A percentile compares a stretch with the other conserved stretches of the same genome.
Conservation (phyloP, 1,140 invertebrate genomes). For the Portunus trituberculatus region DNA sequence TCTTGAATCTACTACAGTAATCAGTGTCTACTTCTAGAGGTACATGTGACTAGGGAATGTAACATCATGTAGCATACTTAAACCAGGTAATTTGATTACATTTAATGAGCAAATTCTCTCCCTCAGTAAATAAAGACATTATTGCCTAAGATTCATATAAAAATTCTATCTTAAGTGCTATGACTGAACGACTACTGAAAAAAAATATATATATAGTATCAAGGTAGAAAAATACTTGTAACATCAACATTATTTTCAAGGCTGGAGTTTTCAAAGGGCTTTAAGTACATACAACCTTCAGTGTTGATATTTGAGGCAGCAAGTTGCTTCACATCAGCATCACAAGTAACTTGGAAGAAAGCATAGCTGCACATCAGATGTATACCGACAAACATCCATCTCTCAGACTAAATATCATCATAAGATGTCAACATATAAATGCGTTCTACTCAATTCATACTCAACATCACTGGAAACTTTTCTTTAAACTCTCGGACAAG, state of each 20-base stretch:
- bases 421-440: too few relatives aligned
- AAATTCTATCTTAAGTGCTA: not conserved
- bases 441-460: too few relatives aligned
- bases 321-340: too few relatives aligned
- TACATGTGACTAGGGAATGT: conserved; percentile 61
- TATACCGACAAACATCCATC: not conserved
- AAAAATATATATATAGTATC: not conserved
- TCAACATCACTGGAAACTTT: too few relatives aligned
- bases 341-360: too few relatives aligned
- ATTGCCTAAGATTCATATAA: conserved; percentile 14
- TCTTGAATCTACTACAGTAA: conserved; percentile 44
- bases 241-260: conserved; percentile 1
- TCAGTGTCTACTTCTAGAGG: conserved; percentile 53
- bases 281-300: not conserved
- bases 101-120: conserved; percentile 50
- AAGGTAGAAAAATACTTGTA: conserved; percentile 15
- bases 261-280: not conserved
- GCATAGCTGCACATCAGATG: not conserved
- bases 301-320: not conserved
- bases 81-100: conserved; percentile 38
- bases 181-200: not conserved
- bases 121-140: conserved; percentile 21
- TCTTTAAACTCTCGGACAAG: too few relatives aligned
- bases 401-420: not conserved
- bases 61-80: conserved; percentile 52